A percentile compares a stretch with the other conserved stretches of the same genome.
phyloP scores from a whole-genome alignment of 2,888 invertebrate genomes.

The Standfussiana lucernea region DNA sequence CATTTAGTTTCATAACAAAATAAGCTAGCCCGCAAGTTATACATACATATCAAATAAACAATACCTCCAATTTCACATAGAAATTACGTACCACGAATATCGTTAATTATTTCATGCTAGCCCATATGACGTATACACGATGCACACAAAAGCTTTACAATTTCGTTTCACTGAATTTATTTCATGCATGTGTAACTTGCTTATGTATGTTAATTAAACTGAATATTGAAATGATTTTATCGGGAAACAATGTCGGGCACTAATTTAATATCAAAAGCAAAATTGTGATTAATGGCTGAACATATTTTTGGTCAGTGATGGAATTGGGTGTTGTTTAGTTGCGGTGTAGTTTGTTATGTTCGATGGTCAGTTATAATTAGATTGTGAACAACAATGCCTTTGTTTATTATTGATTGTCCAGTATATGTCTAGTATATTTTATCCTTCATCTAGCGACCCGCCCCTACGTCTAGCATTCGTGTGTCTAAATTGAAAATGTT shows the following conservation, averaged over 20 bases:
- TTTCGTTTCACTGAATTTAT: slow-evolving; percentile 65
- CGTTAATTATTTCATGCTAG: slow-evolving; percentile 59
- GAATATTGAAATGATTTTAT: slow-evolving; percentile 75
- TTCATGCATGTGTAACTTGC: slow-evolving; percentile 54
- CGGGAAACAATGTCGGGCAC: slow-evolving; percentile 69
- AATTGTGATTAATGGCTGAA: slow-evolving; percentile 39
- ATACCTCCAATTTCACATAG: slow-evolving; percentile 15
- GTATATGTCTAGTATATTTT: too few relatives aligned
- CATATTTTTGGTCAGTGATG: slow-evolving; percentile 34
- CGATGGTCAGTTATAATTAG: slow-evolving; percentile 4
- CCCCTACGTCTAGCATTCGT: too few relatives aligned
- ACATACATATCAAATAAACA: slow-evolving; percentile 9
- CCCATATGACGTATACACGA: slow-evolving; percentile 39
- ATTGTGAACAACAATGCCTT: not conserved
- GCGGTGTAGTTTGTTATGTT: slow-evolving; percentile 4
- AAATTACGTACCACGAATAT: slow-evolving; percentile 29
- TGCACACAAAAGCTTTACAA: slow-evolving; percentile 67
- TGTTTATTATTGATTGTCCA: too few relatives aligned
- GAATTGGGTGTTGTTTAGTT: slow-evolving; percentile 10
- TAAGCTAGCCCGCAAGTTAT: not conserved
- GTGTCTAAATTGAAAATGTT: too few relatives aligned
- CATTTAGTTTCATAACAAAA: not conserved
- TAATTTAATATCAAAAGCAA: slow-evolving; percentile 61
- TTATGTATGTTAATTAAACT: slow-evolving; percentile 74
- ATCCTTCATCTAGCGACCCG: too few relatives aligned